Base-by-base conservation (phyloP, 2,797 vertebrate species). In the Enteromius treurensis region DNA sequence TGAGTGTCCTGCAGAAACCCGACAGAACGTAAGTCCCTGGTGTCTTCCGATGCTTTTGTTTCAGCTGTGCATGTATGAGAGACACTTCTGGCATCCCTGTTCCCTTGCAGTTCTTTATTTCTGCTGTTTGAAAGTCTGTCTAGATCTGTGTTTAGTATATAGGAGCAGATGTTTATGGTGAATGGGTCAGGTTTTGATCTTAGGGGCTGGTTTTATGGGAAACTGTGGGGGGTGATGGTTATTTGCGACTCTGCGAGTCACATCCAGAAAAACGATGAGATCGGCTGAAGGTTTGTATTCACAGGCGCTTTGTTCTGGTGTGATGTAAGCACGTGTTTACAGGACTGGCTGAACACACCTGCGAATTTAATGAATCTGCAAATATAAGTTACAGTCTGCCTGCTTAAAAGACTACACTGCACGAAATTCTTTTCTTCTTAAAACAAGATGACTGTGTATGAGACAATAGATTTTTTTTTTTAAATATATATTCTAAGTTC, bases 41-140 rank as follows among this genome's bases (percentile, higher is more conserved):
- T 70, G 37, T 78, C 19, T 62, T 80, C 51, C 21, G 9, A 40
- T 75, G 85, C 75, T 80, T 89, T 85, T 85, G 81, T 88, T 83
- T 78, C 37, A 37, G 40, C 65, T 29, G 42, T 19, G 67, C 11
- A 42, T 49, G 53, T 60, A 75, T 21, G 15, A 45, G 17, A 51
- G 79, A 47, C 78, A 40, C 62, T 68, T 67, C 47, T 55, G 47
- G 40, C 1, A 26, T 70, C 47, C 49, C 75, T 86, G 37, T 68
- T 77, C 81, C 58, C 42, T 84, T 42, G 62, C 4, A 58, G 19
- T 74, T 62, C 45, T 64, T 34, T 34, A 2, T 23, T 47, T 55
- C 45, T 55, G 62, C 26, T 78, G 21, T 49, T 83, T 77, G 19
- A 62, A 83, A 78, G 40, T 83, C 42, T 73, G 40, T 62, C 37